These are phyloP conservation scores for Caenorhabditis japonica DNA, from an alignment of 2,888 invertebrate genomes.

Conservation along the genomic window DNA sequence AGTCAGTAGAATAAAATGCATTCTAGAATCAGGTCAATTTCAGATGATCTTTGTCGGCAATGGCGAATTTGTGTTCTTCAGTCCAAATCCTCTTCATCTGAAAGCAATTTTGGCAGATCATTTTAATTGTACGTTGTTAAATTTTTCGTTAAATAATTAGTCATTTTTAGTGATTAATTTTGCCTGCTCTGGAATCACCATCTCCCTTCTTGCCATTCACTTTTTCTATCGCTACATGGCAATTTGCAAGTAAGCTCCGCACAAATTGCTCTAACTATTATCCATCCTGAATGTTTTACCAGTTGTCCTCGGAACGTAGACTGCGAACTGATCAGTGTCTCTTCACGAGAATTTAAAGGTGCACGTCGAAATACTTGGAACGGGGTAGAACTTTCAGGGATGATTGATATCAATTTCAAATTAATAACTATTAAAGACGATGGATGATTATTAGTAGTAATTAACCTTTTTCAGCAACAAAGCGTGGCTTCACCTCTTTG, in stretches of 20 bases:
- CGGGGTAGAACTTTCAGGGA: too few relatives aligned
- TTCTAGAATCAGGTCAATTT: too few relatives aligned
- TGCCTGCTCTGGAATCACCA: constrained; percentile 43
- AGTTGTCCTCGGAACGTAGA: too few relatives aligned
- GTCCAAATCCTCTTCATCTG: constrained; percentile 30
- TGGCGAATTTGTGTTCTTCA: constrained; percentile 42
- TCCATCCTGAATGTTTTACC: too few relatives aligned
- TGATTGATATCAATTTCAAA: too few relatives aligned
- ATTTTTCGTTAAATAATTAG: neutral
- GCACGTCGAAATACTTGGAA: too few relatives aligned
- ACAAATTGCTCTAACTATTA: too few relatives aligned
- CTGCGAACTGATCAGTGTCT: too few relatives aligned
- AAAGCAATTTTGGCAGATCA: constrained; percentile 18
- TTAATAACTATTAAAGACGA: too few relatives aligned
- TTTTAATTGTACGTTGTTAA: constrained; percentile 24
- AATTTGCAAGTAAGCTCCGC: constrained; percentile 26
- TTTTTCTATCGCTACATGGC: constrained; percentile 45
- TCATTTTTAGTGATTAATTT: constrained; percentile 33
- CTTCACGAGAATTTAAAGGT: too few relatives aligned
- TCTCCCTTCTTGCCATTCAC: constrained; percentile 38
- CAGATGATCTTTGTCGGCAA: constrained; percentile 38
- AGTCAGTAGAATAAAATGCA: too few relatives aligned
- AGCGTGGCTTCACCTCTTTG: constrained; percentile 30
- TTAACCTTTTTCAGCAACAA: constrained; percentile 27
- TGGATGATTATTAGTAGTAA: neutral